These are phyloP conservation scores for Coenonympha glycerion DNA, from an alignment of 2,888 invertebrate species.

Conservation along the genomic window DNA sequence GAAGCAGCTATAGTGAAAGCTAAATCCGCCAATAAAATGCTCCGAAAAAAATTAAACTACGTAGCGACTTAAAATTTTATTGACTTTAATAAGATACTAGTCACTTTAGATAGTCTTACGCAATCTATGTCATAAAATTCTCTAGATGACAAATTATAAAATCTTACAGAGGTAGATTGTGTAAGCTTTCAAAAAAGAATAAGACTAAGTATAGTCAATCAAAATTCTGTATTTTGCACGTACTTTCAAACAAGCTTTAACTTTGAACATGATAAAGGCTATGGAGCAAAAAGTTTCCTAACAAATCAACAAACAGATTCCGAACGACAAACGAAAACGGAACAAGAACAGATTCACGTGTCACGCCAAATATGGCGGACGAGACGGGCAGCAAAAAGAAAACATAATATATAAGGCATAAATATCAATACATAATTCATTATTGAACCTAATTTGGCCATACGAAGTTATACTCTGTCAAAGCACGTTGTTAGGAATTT, in stretches of 20 bases:
- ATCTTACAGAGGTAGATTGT: not conserved
- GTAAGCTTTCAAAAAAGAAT: not conserved
- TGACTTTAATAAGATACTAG: slow-evolving; percentile 2
- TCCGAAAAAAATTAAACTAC: not conserved
- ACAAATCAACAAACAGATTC: slow-evolving; percentile 4
- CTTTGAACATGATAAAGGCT: not conserved
- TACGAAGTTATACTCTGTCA: slow-evolving; percentile 38
- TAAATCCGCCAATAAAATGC: slow-evolving; percentile 4
- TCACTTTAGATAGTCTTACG: not conserved
- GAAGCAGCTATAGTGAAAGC: slow-evolving; percentile 7
- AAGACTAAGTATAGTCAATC: not conserved
- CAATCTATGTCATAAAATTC: slow-evolving; percentile 3
- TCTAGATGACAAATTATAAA: not conserved
- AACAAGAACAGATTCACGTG: slow-evolving; percentile 49
- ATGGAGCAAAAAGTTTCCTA: slow-evolving; percentile 3
- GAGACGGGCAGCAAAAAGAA: slow-evolving; percentile 43
- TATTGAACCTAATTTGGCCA: slow-evolving; percentile 48
- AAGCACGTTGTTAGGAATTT: slow-evolving; percentile 45
- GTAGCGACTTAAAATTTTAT: not conserved
- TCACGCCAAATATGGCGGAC: slow-evolving; percentile 46
- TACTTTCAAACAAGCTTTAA: not conserved
- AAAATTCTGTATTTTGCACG: not conserved
- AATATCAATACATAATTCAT: slow-evolving; percentile 51
- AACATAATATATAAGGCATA: slow-evolving; percentile 40
- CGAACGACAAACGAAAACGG: slow-evolving; percentile 24